Evolutionary conservation across 2,113 vertebrate genomes (phyloP), one percentile per base, ranked within the genome.

Genomic region (Prionailurus bengalensis): DNA sequence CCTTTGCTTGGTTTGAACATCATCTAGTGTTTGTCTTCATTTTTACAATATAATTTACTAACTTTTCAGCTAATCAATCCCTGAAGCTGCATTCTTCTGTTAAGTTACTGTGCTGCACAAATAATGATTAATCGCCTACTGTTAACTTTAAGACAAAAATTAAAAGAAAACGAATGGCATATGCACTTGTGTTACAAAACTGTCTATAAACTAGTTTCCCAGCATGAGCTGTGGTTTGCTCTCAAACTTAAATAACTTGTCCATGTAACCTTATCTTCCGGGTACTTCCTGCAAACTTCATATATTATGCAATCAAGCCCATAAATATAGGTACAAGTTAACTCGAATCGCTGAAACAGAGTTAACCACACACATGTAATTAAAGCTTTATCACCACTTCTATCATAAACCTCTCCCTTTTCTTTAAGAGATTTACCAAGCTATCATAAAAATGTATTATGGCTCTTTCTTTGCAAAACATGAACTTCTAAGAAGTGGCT

Each of bases 371-470:
- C 85, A 93, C 85, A 89, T 83, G 63, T 89, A 96, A 90, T 98
- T 98, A 98, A 97, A 97, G 42, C 94, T 96, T 98, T 98, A 98
- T 98, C 96, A 61, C 93, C 71, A 48, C 95, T 97, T 95, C 97
- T 98, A 93, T 80, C 97, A 98, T 98, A 98, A 98, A 98, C 98
- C 97, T 97, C 97, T 98, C 97, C 97, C 96, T 94, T 97, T 97
- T 92, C 92, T 98, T 98, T 95, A 97, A 98, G 96, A 95, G 97
- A 97, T 95, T 97, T 97, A 93, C 94, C 94, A 96, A 78, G 82
- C 94, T 73, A 33, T 93, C 95, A 96, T 98, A 98, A 98, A 98
- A 98, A 92, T 15, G 33, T 61, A 80, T 89, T 95, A 93, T 89
- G 95, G 91, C 95, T 94, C 15, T 95, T 93, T 89, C 97, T 97